phyloP scores from a whole-genome alignment of 2,797 vertebrate genomes.

The Ataeniobius toweri region DNA sequence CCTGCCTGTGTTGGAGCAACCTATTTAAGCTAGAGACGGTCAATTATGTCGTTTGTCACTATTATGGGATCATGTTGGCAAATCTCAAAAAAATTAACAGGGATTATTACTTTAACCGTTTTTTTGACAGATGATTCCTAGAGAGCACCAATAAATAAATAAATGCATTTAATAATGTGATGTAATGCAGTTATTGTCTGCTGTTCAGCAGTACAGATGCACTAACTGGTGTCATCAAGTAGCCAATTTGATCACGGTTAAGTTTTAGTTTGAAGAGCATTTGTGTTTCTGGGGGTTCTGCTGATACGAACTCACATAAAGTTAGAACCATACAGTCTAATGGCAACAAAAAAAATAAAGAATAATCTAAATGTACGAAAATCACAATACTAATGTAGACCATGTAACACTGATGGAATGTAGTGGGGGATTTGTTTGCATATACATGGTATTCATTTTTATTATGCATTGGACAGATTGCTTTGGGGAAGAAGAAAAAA shows the following conservation, averaged over 20 bases:
- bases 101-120: no score
- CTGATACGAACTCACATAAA: not conserved
- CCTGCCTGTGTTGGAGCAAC: not conserved
- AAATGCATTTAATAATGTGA: no score
- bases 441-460: not conserved
- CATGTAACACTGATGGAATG: not conserved
- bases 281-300: not conserved
- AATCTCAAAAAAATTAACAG: no score
- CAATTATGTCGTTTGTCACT: not conserved
- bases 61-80: no score
- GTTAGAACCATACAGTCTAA: not conserved
- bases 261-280: not conserved
- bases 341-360: no score
- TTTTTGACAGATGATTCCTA: no score
- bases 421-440: no score
- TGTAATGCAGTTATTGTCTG: no score
- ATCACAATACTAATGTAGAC: not conserved
- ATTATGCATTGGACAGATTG: not conserved
- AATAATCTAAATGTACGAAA: not conserved
- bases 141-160: no score
- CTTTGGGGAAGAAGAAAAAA: not conserved
- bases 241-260: not conserved
- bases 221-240: not conserved
- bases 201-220: not conserved
- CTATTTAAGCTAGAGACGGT: not conserved